A percentile compares a stretch with the other conserved stretches of the same genome.
phyloP scores from a whole-genome alignment of 2,888 invertebrate species.

The Heteropelma amictum region DNA sequence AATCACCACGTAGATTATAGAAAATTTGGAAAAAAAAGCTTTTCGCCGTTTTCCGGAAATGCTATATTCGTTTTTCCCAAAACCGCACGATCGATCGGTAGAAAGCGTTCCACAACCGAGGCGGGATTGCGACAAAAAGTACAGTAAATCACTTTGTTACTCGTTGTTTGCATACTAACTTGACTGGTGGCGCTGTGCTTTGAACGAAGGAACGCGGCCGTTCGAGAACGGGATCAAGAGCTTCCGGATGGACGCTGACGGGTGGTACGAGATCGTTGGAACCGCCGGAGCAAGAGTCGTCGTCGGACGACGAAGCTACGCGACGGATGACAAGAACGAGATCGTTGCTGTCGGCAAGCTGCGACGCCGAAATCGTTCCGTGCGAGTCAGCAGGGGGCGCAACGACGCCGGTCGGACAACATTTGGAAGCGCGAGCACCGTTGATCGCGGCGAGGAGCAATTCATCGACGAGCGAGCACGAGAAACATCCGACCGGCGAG shows the following conservation, averaged over 20 bases:
- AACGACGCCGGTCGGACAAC: constrained; percentile 24
- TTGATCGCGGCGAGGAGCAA: constrained; percentile 13
- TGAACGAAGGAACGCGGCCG: constrained; percentile 65
- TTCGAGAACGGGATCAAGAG: constrained; percentile 54
- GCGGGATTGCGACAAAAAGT: no score
- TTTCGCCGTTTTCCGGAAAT: no score
- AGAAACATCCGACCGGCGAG: constrained; percentile 44
- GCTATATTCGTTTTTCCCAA: no score
- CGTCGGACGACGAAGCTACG: constrained; percentile 67
- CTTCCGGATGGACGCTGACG: constrained; percentile 63
- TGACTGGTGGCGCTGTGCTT: no score
- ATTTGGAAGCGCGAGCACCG: constrained; percentile 23
- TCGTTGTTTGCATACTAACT: no score
- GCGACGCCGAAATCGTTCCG: constrained; percentile 29
- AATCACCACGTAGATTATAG: no score
- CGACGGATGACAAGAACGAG: constrained; percentile 48
- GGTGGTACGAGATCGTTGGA: constrained; percentile 54
- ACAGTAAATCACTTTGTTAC: no score
- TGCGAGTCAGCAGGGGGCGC: no score
- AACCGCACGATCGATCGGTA: no score
- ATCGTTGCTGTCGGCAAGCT: constrained; percentile 49
- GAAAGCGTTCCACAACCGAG: no score
- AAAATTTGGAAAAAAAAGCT: no score
- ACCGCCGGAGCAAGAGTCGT: constrained; percentile 67
- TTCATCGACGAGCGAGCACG: constrained; percentile 46